Conservation (phyloP, 1,140 invertebrate species). For the Plutomurus gul region DNA sequence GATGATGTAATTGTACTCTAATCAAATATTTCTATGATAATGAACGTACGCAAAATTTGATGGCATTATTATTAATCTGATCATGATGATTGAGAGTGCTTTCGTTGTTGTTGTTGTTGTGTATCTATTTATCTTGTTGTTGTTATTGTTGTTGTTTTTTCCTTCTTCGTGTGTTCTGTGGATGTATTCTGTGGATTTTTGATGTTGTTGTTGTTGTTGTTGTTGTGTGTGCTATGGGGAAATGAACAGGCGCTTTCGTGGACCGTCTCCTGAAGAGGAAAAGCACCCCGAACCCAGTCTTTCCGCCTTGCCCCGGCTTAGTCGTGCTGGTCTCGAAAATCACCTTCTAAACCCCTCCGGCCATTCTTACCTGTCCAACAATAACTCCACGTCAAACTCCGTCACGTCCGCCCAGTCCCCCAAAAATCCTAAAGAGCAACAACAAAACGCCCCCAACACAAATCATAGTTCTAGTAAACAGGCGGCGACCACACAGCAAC, state of each 20-base stretch:
- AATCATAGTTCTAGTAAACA: too few species aligned
- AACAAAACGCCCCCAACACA: background rate
- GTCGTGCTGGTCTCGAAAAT: conserved; percentile 53
- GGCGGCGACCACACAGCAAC: background rate
- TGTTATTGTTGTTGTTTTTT: conserved; percentile 1
- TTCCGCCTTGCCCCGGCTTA: conserved; percentile 52
- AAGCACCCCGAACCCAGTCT: conserved; percentile 41
- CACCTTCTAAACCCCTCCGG: conserved; percentile 47
- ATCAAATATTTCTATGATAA: conserved; percentile 12
- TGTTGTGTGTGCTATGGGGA: conserved; percentile 38
- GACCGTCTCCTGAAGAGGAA: conserved; percentile 50
- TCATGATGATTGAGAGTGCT: conserved; percentile 25
- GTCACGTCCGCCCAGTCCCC: conserved; percentile 26
- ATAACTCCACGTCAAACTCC: conserved; percentile 35
- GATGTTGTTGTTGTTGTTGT: conserved; percentile 31
- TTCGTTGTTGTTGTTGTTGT: conserved; percentile 34
- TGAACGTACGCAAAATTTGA: too few species aligned
- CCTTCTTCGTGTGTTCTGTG: background rate
- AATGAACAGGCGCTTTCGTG: conserved; percentile 51
- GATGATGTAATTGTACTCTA: too few species aligned
- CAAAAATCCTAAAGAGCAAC: conserved; percentile 22
- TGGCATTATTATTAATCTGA: too few species aligned
- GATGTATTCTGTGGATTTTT: conserved; percentile 31
- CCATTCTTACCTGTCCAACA: conserved; percentile 38
- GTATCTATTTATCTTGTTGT: background rate